A percentile compares a stretch with the other conserved stretches of the same genome.
phyloP scores from a whole-genome alignment of 2,113 vertebrate genomes.

The Melanostigma gelatinosum region DNA sequence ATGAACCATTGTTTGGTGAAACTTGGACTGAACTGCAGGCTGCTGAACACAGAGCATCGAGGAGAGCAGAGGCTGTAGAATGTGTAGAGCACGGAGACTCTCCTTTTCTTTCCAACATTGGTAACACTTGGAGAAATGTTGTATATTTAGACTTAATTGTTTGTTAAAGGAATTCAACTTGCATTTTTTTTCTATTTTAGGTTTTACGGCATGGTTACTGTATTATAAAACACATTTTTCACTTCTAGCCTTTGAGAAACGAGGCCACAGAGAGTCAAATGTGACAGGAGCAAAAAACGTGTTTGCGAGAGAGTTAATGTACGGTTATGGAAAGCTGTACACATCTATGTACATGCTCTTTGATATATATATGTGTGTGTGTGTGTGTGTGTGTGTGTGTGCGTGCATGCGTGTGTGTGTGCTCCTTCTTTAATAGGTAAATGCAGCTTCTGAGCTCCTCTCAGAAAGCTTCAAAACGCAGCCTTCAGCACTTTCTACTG shows the following conservation, averaged over 20 bases:
- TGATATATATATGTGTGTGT: not conserved
- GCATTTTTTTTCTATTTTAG: not conserved
- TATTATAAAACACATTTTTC: not conserved
- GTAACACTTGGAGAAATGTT: no score
- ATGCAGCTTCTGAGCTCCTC: conserved; percentile 50
- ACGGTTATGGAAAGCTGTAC: not conserved
- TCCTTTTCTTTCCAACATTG: no score
- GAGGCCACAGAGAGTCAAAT: not conserved
- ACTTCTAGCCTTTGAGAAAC: not conserved
- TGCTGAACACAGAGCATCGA: no score
- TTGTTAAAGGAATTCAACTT: no score
- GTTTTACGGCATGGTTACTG: not conserved
- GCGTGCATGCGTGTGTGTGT: not conserved
- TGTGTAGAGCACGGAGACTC: no score
- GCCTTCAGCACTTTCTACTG: conserved; percentile 63
- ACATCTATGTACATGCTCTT: conserved; percentile 8
- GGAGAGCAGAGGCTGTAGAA: no score
- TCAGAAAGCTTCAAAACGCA: conserved; percentile 57
- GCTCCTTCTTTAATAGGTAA: conserved; percentile 51
- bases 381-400: conserved; percentile 10
- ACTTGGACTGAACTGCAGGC: no score
- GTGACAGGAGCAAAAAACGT: not conserved
- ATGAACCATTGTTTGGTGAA: no score
- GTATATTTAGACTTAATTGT: no score
- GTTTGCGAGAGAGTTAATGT: conserved; percentile 6